phyloP scores from a whole-genome alignment of 2,113 vertebrate species.

The Urocitellus parryii region DNA sequence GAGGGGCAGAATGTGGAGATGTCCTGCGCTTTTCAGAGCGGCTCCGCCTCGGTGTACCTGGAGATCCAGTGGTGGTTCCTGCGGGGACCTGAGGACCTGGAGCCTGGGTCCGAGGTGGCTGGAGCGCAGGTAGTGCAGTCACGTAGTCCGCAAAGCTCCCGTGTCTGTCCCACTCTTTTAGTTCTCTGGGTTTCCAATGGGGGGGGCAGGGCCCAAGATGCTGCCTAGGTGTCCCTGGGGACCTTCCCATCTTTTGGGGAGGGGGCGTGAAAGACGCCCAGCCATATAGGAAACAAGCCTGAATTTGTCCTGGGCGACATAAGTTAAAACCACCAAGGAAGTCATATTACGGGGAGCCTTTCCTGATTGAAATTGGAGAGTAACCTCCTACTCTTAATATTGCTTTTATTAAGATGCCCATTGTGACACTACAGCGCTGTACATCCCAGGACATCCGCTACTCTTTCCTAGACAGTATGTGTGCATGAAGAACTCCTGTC shows the following conservation, averaged over 20 bases:
- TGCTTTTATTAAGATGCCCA: background rate
- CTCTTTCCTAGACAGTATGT: background rate
- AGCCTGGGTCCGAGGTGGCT: conserved; percentile 89
- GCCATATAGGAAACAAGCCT: background rate
- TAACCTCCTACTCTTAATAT: background rate
- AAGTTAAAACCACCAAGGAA: background rate
- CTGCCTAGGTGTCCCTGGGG: background rate
- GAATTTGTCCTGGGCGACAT: background rate
- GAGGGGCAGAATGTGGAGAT: conserved; percentile 98
- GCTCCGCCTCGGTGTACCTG: conserved; percentile 94
- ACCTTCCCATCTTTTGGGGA: no score
- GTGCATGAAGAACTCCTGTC: background rate
- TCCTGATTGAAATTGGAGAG: background rate
- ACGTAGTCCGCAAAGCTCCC: background rate
- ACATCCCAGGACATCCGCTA: background rate
- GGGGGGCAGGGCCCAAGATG: background rate
- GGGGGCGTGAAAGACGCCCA: background rate
- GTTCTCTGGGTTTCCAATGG: background rate
- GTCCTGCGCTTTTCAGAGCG: conserved; percentile 97
- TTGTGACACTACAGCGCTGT: background rate
- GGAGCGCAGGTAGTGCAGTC: conserved; percentile 89
- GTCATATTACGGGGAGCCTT: background rate
- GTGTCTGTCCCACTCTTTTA: background rate
- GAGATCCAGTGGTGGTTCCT: conserved; percentile 99
- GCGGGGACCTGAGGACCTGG: conserved; percentile 90